A percentile compares a stretch with the other conserved stretches of the same genome.
These are phyloP conservation scores for Zygothrica quintamaculata DNA, from an alignment of 2,888 invertebrate species.

Conservation along the genomic window DNA sequence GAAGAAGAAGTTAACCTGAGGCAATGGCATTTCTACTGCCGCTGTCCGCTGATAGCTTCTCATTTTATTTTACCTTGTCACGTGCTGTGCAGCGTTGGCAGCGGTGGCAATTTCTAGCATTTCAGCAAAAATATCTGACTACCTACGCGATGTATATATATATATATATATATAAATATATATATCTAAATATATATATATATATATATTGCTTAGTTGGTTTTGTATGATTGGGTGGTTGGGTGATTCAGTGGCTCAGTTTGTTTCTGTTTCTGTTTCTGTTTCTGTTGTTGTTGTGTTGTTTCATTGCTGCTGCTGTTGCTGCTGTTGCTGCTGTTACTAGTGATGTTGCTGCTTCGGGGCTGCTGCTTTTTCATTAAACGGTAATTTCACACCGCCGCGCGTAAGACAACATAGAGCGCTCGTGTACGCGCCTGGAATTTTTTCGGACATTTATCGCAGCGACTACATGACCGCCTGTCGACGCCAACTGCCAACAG, in stretches of 20 bases:
- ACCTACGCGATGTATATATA: conserved; percentile 62
- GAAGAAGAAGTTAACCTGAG: conserved; percentile 34
- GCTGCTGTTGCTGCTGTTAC: not conserved
- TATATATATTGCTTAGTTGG: conserved; percentile 11
- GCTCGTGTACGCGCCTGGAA: conserved; percentile 69
- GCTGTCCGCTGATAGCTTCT: conserved; percentile 72
- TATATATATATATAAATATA: conserved; percentile 24
- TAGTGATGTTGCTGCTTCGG: conserved; percentile 23
- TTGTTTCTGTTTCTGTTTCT: conserved; percentile 11
- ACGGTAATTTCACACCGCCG: conserved; percentile 78
- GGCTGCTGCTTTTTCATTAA: conserved; percentile 71
- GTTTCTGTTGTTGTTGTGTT: not conserved
- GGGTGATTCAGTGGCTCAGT: conserved; percentile 10
- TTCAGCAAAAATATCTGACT: conserved; percentile 76
- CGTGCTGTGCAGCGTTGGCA: conserved; percentile 69
- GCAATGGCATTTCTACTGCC: conserved; percentile 39
- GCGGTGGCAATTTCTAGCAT: conserved; percentile 79
- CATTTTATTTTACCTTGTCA: conserved; percentile 79
- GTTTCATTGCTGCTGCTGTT: too few species aligned
- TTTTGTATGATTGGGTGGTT: conserved; percentile 2
- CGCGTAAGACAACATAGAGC: conserved; percentile 27
- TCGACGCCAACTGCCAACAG: conserved; percentile 47
- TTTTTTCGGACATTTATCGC: conserved; percentile 76
- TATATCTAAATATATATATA: conserved; percentile 24
- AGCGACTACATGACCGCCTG: conserved; percentile 43